Percentiles rank a stretch among this genome's conserved stretches.
Evolutionary conservation across 2,113 vertebrate genomes (phyloP).

Genomic region (Tachysurus fulvidraco): DNA sequence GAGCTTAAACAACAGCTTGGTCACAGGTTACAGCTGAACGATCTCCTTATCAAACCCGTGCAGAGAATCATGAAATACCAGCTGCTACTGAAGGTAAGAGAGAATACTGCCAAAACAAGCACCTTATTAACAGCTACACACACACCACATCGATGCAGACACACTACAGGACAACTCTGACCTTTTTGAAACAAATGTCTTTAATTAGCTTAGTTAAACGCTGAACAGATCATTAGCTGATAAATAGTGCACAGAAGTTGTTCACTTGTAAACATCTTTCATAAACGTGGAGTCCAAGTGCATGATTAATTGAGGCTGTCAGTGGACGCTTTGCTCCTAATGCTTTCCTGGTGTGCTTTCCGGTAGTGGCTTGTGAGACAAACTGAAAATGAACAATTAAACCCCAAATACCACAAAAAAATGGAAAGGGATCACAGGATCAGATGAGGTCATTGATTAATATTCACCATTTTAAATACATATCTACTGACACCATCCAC

Average conservation of each 20-base stretch:
- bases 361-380: not conserved
- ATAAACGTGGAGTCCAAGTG: not conserved
- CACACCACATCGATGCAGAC: conserved; percentile 24
- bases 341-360: not conserved
- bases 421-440: not conserved
- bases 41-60: conserved; percentile 92
- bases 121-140: not conserved
- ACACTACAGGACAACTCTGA: not conserved
- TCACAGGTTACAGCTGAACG: conserved; percentile 86
- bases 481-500: not conserved
- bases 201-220: not conserved
- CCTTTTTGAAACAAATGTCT: not conserved
- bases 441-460: not conserved
- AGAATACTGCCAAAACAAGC: not conserved
- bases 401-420: not conserved
- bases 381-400: not conserved
- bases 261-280: not conserved
- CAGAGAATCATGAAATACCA: conserved; percentile 96
- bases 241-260: not conserved
- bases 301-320: not conserved
- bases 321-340: not conserved
- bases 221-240: not conserved
- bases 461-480: not conserved
- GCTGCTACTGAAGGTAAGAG: conserved; percentile 87
- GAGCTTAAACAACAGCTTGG: conserved; percentile 87